Conservation (phyloP, 2,888 invertebrate genomes). For the Eutolmus rufibarbis region DNA sequence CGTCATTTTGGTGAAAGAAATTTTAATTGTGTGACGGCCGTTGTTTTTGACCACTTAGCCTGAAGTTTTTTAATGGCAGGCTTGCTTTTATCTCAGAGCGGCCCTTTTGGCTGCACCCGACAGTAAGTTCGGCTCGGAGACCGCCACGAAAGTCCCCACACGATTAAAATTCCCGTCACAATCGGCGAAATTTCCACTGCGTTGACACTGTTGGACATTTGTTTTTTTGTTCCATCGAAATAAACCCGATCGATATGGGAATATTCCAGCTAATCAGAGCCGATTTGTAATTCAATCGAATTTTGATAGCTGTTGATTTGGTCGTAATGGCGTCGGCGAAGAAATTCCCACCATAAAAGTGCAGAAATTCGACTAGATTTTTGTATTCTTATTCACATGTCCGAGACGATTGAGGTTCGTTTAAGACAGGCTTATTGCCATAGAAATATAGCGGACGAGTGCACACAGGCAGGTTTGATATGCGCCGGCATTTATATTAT, state of each 20-base stretch:
- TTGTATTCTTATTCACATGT: not conserved
- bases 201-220: not conserved
- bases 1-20: conserved; percentile 31
- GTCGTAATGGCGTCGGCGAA: not conserved
- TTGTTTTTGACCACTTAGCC: conserved; percentile 1
- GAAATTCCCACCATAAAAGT: conserved; percentile 12
- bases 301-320: conserved; percentile 11
- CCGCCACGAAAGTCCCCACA: not conserved
- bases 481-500: conserved; percentile 23
- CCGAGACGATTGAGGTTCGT: conserved; percentile 1
- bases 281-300: conserved; percentile 26
- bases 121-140: not conserved
- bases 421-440: not conserved
- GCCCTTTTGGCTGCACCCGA: not conserved
- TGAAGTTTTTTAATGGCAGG: conserved; percentile 2
- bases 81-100: not conserved
- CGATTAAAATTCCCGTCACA: conserved; percentile 20
- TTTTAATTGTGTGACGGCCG: conserved; percentile 39
- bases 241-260: not conserved
- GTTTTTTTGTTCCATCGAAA: not conserved
- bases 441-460: not conserved
- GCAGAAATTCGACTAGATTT: not conserved
- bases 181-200: conserved; percentile 10
- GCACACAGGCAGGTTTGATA: not conserved
- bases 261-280: not conserved